phyloP scores from a whole-genome alignment of 2,888 invertebrate species.

The Agriopis marginaria region DNA sequence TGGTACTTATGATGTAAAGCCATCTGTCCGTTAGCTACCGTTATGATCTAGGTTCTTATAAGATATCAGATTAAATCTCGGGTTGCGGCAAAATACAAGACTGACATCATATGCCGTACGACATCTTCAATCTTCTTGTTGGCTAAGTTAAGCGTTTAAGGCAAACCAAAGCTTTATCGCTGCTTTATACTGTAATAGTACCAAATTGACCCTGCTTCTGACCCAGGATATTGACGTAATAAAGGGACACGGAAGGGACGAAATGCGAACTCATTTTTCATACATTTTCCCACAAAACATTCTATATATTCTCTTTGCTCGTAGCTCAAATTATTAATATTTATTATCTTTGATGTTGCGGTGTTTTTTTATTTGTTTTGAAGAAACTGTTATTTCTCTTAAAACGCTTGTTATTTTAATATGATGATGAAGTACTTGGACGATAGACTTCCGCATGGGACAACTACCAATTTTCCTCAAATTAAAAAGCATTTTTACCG shows the following conservation, averaged over 20 bases:
- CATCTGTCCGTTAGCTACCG: too few relatives aligned
- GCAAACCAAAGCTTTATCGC: conserved; percentile 1
- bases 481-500: too few relatives aligned
- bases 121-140: not conserved
- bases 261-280: conserved; percentile 56
- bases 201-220: conserved; percentile 31
- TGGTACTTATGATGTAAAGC: too few relatives aligned
- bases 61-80: too few relatives aligned
- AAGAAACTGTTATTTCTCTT: too few relatives aligned
- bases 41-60: too few relatives aligned
- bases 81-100: too few relatives aligned
- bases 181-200: conserved; percentile 17
- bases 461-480: too few relatives aligned
- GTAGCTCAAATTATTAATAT: conserved; percentile 51
- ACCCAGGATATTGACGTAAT: conserved; percentile 54
- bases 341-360: conserved; percentile 50
- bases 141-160: not conserved
- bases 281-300: conserved; percentile 52
- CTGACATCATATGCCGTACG: not conserved
- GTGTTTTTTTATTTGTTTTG: conserved; percentile 22
- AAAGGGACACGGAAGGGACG: conserved; percentile 48
- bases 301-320: conserved; percentile 47
- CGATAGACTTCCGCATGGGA: too few relatives aligned
- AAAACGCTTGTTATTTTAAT: too few relatives aligned
- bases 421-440: too few relatives aligned